Evolutionary conservation across 35 echinoderm and acorn worm species (phyloP).

Genomic region (Diadema setosum): DNA sequence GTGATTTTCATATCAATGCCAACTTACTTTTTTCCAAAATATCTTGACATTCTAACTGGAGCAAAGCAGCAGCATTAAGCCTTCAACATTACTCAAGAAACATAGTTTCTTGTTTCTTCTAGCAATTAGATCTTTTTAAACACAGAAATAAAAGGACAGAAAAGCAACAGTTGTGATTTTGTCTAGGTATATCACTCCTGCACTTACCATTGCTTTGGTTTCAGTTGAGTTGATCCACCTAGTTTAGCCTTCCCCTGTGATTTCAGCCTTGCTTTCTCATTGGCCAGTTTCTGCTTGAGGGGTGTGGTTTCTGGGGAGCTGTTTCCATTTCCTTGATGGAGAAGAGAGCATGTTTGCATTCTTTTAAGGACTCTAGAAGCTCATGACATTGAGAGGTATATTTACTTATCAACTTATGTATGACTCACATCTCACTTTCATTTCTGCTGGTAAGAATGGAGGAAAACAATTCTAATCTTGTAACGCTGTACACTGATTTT

Average conservation of each 20-base stretch:
- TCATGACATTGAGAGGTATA: not conserved
- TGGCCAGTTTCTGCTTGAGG: conserved; percentile 58
- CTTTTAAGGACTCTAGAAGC: not conserved
- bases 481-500: too few species aligned
- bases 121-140: not conserved
- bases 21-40: not conserved
- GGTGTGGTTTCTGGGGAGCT: conserved; percentile 16
- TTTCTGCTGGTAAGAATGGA: too few species aligned
- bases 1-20: not conserved
- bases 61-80: not conserved
- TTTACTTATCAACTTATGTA: too few species aligned
- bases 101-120: not conserved
- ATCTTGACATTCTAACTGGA: not conserved
- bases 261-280: conserved; percentile 33
- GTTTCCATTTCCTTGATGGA: not conserved
- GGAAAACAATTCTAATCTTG: too few species aligned
- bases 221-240: not conserved
- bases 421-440: too few species aligned
- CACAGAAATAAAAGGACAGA: not conserved
- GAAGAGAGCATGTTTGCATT: not conserved
- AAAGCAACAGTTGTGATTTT: too few species aligned
- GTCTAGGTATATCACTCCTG: too few species aligned
- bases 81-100: not conserved
- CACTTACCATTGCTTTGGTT: conserved; percentile 34
- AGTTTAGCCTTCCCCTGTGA: not conserved